Evolutionary conservation across 2,888 invertebrate species (phyloP), one percentile per base, ranked within the genome.

Genomic region (Nomada fucata): DNA sequence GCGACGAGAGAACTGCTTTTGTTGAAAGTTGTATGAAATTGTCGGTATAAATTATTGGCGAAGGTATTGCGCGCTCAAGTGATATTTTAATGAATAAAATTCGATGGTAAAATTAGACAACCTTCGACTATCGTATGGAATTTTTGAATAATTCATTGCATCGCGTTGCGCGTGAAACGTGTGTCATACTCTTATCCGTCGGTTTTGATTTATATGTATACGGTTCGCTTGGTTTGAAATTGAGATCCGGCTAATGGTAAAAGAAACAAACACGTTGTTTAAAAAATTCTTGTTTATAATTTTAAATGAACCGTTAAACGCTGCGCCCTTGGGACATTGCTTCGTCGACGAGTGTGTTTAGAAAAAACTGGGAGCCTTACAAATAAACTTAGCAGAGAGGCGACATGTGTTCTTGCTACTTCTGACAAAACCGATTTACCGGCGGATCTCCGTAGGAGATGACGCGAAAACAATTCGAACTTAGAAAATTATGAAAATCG

Each of bases 231-330:
- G 2, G 5, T 42, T 61, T 0, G 4, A 36, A 11, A 3, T 7
- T 47, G 47, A 47, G 15, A 3, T 13, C 47, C 9, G 13, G 7
- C 2, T 4, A 26, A 7, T 23, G 47, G 13, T 18, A n/a, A 20
- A 52, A 23, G n/a, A 53, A 18, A 75, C 23, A n/a, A 70, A 47
- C 59, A 50, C 10, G 53, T 29, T 13, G 3, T 53, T 59, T 26
- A 0, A 47, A n/a, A 11, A 1, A 20, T 50, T 29, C 60, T 55
- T 82, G 53, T 76, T 82, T 82, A 65, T 61, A 61, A 70, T 76
- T 76, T 76, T 18, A 70, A 76, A 70, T 50, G n/a, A 18, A 2
- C 26, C 52, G 57, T 29, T 13, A n/a, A 63, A 36, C 59, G 15
- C 7, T 11, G 52, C 23, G 80, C 47, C 57, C 63, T 67, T 57